Evolutionary conservation across 2,113 vertebrate genomes (phyloP).

Genomic region (Calcarius ornatus): DNA sequence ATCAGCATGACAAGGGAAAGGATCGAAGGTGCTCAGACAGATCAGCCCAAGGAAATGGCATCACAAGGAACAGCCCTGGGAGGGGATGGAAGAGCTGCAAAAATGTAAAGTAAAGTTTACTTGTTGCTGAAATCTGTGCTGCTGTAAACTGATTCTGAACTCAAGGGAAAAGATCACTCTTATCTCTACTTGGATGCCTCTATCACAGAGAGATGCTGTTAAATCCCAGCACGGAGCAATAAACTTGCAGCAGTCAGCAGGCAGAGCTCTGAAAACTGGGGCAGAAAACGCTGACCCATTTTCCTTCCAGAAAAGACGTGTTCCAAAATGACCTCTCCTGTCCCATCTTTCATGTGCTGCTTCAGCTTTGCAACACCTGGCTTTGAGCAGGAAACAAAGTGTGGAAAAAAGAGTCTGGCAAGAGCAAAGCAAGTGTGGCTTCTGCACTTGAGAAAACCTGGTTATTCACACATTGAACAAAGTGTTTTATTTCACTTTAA

Average conservation of each 20-base stretch:
- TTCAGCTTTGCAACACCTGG: background rate
- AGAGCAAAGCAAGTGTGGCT: background rate
- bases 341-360: background rate
- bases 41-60: background rate
- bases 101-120: background rate
- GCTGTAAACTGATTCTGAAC: background rate
- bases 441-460: background rate
- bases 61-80: background rate
- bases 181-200: background rate
- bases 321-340: slow-evolving; percentile 20
- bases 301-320: background rate
- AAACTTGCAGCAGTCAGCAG: background rate
- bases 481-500: background rate
- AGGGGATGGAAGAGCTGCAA: background rate
- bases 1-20: background rate
- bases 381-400: background rate
- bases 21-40: background rate
- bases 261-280: slow-evolving; percentile 6
- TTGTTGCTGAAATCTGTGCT: background rate
- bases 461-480: background rate
- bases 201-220: background rate
- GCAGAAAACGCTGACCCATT: slow-evolving; percentile 38
- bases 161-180: background rate
- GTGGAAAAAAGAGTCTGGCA: background rate
- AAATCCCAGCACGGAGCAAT: background rate